phyloP scores from a whole-genome alignment of 2,113 vertebrate species.

The Euleptes europaea region DNA sequence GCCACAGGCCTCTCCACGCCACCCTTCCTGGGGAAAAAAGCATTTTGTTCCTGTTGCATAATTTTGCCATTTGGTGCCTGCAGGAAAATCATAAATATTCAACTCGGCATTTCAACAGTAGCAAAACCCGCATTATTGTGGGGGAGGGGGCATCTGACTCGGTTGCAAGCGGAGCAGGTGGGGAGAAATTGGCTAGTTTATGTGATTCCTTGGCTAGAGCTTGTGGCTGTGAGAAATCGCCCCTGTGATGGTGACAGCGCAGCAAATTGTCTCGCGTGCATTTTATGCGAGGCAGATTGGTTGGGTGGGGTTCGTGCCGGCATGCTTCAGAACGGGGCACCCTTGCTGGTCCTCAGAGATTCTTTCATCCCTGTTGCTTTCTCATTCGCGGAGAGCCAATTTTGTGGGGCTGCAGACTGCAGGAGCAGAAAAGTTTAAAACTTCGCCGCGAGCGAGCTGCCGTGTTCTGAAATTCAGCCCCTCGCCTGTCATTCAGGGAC shows the following conservation, averaged over 20 bases:
- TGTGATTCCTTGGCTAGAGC: background rate
- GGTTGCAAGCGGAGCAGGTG: background rate
- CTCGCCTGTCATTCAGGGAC: no score
- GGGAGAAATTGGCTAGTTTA: background rate
- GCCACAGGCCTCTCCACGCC: background rate
- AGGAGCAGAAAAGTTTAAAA: no score
- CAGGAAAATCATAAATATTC: background rate
- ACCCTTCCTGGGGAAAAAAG: background rate
- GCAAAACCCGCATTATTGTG: background rate
- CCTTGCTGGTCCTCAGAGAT: background rate
- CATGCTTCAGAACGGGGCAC: background rate
- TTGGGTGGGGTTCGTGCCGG: constrained; percentile 8
- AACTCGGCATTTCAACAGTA: no score
- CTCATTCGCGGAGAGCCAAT: background rate
- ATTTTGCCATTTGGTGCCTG: background rate
- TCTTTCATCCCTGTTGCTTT: background rate
- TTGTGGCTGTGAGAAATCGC: background rate
- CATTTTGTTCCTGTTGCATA: background rate
- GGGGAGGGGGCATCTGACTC: background rate
- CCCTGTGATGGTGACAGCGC: background rate
- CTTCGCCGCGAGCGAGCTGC: no score
- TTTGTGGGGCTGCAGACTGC: no score
- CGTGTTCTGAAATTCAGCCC: no score
- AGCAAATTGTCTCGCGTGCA: no score
- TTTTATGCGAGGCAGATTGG: constrained; percentile 23